These are phyloP conservation scores for Actenoides lindsayi DNA, from an alignment of 2,113 vertebrate species.

Conservation along the genomic window DNA sequence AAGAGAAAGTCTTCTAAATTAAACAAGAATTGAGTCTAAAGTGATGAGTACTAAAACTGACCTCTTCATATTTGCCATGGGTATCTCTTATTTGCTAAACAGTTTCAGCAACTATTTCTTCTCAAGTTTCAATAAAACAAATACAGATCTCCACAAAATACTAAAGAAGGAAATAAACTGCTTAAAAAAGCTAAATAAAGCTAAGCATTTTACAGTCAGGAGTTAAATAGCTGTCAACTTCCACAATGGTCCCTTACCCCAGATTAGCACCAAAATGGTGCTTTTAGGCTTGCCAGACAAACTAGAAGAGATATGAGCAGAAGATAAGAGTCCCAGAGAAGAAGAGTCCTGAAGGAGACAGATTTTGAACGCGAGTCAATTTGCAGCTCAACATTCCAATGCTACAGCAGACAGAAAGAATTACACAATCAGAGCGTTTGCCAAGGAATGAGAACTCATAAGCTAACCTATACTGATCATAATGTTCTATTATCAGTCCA, in stretches of 20 bases:
- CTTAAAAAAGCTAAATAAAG: background rate
- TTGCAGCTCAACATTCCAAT: background rate
- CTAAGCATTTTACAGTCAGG: background rate
- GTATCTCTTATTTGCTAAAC: background rate
- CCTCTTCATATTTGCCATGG: background rate
- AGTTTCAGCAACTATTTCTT: background rate
- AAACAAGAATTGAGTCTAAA: background rate
- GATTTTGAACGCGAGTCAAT: rapidly evolving
- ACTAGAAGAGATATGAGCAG: background rate
- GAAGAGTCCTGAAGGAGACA: background rate
- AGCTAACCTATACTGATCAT: background rate
- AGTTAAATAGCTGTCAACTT: background rate
- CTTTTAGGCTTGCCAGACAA: background rate
- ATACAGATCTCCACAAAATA: background rate
- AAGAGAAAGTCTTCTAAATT: background rate
- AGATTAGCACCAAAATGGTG: background rate
- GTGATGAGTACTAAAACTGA: background rate
- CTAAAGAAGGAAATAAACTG: background rate
- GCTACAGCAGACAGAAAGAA: background rate
- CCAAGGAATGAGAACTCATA: background rate
- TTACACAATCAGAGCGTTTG: background rate
- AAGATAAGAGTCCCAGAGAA: background rate
- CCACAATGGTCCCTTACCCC: background rate
- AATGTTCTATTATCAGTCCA: background rate
- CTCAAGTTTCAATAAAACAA: background rate